phyloP scores from a whole-genome alignment of 2,888 invertebrate genomes.

The Camptogramma bilineatum region DNA sequence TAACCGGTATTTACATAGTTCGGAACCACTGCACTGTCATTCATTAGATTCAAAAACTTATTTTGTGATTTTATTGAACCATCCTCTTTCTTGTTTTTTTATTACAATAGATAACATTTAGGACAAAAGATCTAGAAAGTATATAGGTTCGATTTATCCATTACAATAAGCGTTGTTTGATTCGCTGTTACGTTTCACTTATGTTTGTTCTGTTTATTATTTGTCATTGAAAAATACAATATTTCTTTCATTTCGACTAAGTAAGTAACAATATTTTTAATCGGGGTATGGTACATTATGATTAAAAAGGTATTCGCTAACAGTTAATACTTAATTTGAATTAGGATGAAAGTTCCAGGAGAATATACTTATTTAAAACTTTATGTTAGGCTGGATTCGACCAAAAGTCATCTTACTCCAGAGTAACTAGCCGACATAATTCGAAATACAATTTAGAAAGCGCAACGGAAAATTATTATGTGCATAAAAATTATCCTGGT shows the following conservation, averaged over 20 bases:
- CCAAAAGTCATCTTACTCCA: too few relatives aligned
- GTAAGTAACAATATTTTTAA: neutral
- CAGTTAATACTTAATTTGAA: slow-evolving; percentile 5
- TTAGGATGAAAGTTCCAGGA: neutral
- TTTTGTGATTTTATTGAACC: neutral
- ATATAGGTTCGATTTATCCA: neutral
- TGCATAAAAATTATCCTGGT: too few relatives aligned
- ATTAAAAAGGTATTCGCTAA: neutral
- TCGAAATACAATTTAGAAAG: too few relatives aligned
- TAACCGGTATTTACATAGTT: too few relatives aligned
- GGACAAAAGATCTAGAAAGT: neutral
- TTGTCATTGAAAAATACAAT: neutral
- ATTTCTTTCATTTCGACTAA: too few relatives aligned
- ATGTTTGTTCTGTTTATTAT: slow-evolving; percentile 4
- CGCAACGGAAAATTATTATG: too few relatives aligned
- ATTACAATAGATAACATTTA: neutral
- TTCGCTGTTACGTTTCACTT: slow-evolving; percentile 19
- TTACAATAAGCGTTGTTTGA: slow-evolving; percentile 13
- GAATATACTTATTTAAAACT: neutral
- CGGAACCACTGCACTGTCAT: too few relatives aligned
- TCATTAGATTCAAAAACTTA: too few relatives aligned
- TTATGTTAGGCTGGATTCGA: too few relatives aligned
- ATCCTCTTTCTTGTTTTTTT: slow-evolving; percentile 11
- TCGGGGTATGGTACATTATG: neutral
- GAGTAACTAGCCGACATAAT: too few relatives aligned